Percentiles rank a stretch among this genome's conserved stretches.
Evolutionary conservation across 2,797 vertebrate species (phyloP).

Genomic region (Megaceryle alcyon): DNA sequence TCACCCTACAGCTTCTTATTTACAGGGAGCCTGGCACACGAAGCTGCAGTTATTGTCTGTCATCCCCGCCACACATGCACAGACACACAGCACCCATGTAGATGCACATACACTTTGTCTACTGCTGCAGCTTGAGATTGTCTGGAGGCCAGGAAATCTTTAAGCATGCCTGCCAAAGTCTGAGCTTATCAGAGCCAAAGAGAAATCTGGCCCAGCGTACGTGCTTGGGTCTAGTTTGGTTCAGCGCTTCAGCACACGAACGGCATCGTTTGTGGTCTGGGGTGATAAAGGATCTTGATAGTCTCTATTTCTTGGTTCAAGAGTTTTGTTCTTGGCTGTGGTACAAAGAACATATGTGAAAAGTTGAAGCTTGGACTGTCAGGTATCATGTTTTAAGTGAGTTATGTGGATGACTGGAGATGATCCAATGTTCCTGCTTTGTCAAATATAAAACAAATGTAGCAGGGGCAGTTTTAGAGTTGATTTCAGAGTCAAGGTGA

Average conservation of each 20-base stretch:
- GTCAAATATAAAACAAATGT: not conserved
- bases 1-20: slow-evolving; percentile 39
- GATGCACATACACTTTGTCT: not conserved
- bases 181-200: slow-evolving; percentile 17
- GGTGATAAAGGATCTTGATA: not conserved
- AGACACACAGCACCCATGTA: not conserved
- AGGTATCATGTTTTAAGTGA: not conserved
- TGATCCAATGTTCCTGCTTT: not conserved
- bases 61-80: slow-evolving; percentile 25
- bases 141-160: slow-evolving; percentile 28
- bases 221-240: not conserved
- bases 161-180: not conserved
- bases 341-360: not conserved
- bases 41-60: not conserved
- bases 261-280: not conserved
- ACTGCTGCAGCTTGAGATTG: not conserved
- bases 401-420: not conserved
- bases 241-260: not conserved
- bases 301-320: not conserved
- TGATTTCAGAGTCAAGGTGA: not conserved
- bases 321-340: not conserved
- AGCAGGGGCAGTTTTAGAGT: not conserved
- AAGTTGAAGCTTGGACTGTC: not conserved
- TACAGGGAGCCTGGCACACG: slow-evolving; percentile 22
- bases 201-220: not conserved